These are phyloP conservation scores for Patiria pectinifera DNA, from an alignment of 53 echinoderm and acorn worm genomes.

Conservation along the genomic window DNA sequence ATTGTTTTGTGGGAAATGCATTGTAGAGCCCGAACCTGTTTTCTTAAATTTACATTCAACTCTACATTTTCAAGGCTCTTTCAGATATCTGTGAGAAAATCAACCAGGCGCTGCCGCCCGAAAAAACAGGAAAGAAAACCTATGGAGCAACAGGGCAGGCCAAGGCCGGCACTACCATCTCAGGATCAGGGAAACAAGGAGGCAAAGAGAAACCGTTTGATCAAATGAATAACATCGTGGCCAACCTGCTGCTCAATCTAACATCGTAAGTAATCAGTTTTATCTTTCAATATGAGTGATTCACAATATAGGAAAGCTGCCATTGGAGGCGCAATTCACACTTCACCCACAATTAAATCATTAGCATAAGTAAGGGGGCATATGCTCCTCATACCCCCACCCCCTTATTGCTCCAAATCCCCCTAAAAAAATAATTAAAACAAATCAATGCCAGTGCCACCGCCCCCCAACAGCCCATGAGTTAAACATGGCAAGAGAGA, in stretches of 20 bases:
- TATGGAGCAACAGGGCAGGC: slow-evolving; percentile 46
- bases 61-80: slow-evolving; percentile 65
- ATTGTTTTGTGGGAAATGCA: no score
- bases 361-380: no score
- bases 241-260: slow-evolving; percentile 91
- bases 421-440: no score
- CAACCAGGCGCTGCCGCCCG: slow-evolving; percentile 77
- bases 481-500: no score
- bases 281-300: no score
- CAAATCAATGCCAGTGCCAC: no score
- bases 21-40: not conserved
- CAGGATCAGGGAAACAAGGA: slow-evolving; percentile 47
- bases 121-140: slow-evolving; percentile 72
- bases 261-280: slow-evolving; percentile 66
- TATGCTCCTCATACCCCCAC: no score
- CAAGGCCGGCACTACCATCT: slow-evolving; percentile 40
- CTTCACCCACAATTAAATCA: no score
- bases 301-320: no score
- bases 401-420: no score
- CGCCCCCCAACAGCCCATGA: no score
- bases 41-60: not conserved
- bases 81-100: slow-evolving; percentile 90
- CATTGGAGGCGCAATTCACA: no score
- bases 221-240: slow-evolving; percentile 96
- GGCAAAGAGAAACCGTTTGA: slow-evolving; percentile 92